These are phyloP conservation scores for Oegoconia quadripuncta DNA, from an alignment of 2,888 invertebrate species.

Conservation along the genomic window DNA sequence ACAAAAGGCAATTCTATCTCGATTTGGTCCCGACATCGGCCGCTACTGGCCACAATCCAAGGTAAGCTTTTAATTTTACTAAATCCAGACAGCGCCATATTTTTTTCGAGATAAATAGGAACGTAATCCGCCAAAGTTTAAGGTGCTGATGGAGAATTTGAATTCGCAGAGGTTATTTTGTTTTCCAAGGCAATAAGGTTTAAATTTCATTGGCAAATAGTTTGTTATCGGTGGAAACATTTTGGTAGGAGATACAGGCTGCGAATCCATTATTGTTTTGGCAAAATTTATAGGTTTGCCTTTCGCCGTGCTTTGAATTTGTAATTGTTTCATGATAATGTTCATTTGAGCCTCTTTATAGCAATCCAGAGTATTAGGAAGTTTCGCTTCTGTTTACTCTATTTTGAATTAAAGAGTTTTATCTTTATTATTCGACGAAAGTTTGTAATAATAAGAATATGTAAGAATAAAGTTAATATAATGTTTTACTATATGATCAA, in stretches of 20 bases:
- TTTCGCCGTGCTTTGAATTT: constrained; percentile 48
- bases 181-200: constrained; percentile 28
- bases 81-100: constrained; percentile 29
- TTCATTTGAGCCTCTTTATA: constrained; percentile 31
- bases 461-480: too few species aligned
- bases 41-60: constrained; percentile 51
- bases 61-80: constrained; percentile 44
- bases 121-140: constrained; percentile 30
- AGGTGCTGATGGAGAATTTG: constrained; percentile 24
- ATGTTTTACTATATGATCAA: too few species aligned
- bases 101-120: constrained; percentile 34
- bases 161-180: constrained; percentile 23
- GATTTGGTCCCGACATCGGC: constrained; percentile 37
- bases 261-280: constrained; percentile 49
- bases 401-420: too few species aligned
- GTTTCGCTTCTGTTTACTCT: too few species aligned
- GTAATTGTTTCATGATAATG: constrained; percentile 46
- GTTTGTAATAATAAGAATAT: too few species aligned
- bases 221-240: constrained; percentile 28
- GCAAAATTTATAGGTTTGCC: constrained; percentile 45
- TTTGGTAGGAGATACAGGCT: constrained; percentile 28
- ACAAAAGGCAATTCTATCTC: constrained; percentile 42
- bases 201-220: constrained; percentile 24
- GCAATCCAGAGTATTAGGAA: too few species aligned
- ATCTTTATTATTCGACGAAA: too few species aligned